Evolutionary conservation across 2,888 invertebrate species (phyloP).

Genomic region (Erebia aethiops): DNA sequence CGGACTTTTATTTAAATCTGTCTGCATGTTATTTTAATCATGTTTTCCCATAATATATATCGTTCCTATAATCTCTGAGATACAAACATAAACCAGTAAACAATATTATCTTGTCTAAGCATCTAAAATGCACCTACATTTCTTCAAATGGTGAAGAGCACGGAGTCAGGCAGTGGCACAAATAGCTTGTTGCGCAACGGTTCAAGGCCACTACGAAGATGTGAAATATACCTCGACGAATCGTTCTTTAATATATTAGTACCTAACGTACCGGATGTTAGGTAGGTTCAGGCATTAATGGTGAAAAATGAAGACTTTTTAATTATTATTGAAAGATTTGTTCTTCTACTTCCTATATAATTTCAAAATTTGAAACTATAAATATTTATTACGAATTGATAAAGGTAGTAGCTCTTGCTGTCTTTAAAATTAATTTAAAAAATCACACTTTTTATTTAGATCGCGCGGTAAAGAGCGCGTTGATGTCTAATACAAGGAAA

Average conservation of each 20-base stretch:
- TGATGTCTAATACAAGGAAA: conserved; percentile 42
- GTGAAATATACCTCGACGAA: conserved; percentile 35
- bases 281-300: not conserved
- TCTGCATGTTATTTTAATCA: no score
- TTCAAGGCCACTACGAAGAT: conserved; percentile 65
- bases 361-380: no score
- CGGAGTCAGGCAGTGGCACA: conserved; percentile 44
- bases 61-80: no score
- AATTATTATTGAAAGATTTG: not conserved
- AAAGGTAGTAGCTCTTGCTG: not conserved
- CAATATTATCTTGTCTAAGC: not conserved
- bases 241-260: conserved; percentile 34
- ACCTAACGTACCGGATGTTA: conserved; percentile 17
- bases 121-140: conserved; percentile 10
- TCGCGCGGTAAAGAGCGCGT: conserved; percentile 38
- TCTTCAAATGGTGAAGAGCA: conserved; percentile 27
- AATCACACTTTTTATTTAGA: not conserved
- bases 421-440: not conserved
- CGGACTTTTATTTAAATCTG: no score
- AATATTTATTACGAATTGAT: no score
- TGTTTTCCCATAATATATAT: no score
- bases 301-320: not conserved
- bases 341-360: not conserved
- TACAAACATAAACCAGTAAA: no score
- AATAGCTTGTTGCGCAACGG: conserved; percentile 59